Conservation (phyloP, 2,797 vertebrate genomes). For the Tapirus indicus region DNA sequence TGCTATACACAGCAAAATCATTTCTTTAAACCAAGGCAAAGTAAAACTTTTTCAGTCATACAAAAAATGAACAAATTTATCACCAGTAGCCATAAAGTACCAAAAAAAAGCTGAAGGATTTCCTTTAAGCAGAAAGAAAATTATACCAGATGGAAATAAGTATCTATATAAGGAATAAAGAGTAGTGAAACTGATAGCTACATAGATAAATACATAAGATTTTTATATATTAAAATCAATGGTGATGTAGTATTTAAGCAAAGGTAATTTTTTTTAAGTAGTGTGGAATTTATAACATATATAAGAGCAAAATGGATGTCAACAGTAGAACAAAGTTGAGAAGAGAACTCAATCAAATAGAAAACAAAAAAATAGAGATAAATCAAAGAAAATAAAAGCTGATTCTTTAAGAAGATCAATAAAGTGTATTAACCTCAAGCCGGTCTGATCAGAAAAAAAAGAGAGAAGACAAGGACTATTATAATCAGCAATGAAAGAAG, state of each 20-base stretch:
- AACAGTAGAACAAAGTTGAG: neutral
- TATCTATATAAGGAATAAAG: neutral
- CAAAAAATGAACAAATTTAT: neutral
- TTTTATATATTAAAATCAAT: neutral
- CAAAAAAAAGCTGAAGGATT: neutral
- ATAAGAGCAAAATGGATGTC: neutral
- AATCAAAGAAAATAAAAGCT: neutral
- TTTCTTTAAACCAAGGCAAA: neutral
- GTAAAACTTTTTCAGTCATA: neutral
- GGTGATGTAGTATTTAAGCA: neutral
- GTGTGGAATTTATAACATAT: neutral
- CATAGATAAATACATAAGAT: neutral
- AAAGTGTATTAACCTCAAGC: neutral
- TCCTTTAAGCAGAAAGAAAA: neutral
- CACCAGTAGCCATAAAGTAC: neutral
- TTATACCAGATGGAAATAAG: neutral
- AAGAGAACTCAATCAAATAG: neutral
- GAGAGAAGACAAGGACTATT: neutral
- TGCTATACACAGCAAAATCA: neutral
- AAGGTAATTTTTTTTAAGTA: neutral
- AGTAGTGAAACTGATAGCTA: slow-evolving; percentile 3
- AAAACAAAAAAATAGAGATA: neutral
- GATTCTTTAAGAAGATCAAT: neutral
- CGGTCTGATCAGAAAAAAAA: neutral
- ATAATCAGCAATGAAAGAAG: neutral